Conservation (phyloP, 2,113 vertebrate species). For the Larimichthys crocea region DNA sequence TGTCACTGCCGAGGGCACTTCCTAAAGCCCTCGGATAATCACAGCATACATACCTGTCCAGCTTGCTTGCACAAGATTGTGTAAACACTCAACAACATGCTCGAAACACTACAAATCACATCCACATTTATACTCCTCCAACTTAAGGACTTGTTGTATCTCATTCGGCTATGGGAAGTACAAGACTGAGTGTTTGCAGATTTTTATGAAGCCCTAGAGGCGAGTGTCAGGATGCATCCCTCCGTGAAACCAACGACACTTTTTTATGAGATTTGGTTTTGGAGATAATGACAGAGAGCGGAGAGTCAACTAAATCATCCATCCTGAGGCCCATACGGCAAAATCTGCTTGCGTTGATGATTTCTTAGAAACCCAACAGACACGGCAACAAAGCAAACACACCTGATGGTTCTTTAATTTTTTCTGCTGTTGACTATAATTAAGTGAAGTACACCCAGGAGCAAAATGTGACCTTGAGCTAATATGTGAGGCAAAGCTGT, state of each 20-base stretch:
- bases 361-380: conserved; percentile 25
- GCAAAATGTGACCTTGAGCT: conserved; percentile 10
- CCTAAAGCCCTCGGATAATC: conserved; percentile 59
- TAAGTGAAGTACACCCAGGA: conserved; percentile 21
- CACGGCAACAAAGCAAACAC: neutral
- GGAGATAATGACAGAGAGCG: conserved; percentile 50
- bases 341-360: conserved; percentile 19
- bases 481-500: neutral
- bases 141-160: conserved; percentile 20
- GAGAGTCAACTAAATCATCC: conserved; percentile 37
- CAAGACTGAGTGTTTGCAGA: conserved; percentile 40
- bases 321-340: conserved; percentile 29
- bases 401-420: conserved; percentile 45
- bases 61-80: conserved; percentile 22
- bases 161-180: conserved; percentile 41
- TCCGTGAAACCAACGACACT: conserved; percentile 41
- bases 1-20: conserved; percentile 56
- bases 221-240: conserved; percentile 44
- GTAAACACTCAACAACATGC: conserved; percentile 33
- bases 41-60: conserved; percentile 67
- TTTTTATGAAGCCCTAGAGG: conserved; percentile 54
- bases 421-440: conserved; percentile 19
- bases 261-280: conserved; percentile 53
- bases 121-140: conserved; percentile 22
- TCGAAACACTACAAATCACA: conserved; percentile 30